Percentiles rank a stretch among this genome's conserved stretches.
Conservation (phyloP, 2,113 vertebrate species). For the Muscicapa adusta region DNA sequence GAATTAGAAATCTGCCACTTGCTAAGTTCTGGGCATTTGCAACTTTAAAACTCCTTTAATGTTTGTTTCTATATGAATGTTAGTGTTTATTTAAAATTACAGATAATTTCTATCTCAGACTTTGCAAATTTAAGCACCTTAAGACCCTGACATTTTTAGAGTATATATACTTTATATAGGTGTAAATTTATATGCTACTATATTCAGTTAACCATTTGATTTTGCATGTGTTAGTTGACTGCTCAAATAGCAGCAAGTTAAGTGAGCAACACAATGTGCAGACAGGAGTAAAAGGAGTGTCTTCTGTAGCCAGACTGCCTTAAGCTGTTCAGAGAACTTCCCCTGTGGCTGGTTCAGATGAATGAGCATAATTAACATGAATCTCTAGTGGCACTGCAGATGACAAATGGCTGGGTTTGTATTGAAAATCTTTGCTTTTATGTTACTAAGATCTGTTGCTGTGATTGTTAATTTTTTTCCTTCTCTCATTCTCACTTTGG, state of each 20-base stretch:
- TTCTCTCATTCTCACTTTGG: neutral
- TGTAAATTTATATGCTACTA: neutral
- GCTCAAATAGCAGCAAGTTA: neutral
- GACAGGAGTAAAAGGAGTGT: neutral
- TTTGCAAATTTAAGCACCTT: neutral
- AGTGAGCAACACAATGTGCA: neutral
- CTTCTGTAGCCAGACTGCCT: conserved; percentile 53
- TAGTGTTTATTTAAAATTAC: neutral
- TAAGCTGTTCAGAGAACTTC: conserved; percentile 63
- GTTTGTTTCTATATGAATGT: neutral
- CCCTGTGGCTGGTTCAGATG: conserved; percentile 61
- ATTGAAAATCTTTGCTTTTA: conserved; percentile 60
- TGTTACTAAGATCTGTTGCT: conserved; percentile 28
- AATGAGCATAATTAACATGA: conserved; percentile 70
- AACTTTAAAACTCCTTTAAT: neutral
- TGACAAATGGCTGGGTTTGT: conserved; percentile 67
- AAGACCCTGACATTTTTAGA: neutral
- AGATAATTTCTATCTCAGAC: neutral
- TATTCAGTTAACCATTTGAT: neutral
- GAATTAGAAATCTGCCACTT: neutral
- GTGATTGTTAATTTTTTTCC: neutral
- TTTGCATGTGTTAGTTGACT: neutral
- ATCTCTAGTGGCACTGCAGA: conserved; percentile 67
- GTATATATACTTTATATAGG: neutral
- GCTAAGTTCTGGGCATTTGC: neutral